Percentiles rank a stretch among this genome's conserved stretches.
These are phyloP conservation scores for Malacosoma neustria DNA, from an alignment of 2,888 invertebrate genomes.

Conservation along the genomic window DNA sequence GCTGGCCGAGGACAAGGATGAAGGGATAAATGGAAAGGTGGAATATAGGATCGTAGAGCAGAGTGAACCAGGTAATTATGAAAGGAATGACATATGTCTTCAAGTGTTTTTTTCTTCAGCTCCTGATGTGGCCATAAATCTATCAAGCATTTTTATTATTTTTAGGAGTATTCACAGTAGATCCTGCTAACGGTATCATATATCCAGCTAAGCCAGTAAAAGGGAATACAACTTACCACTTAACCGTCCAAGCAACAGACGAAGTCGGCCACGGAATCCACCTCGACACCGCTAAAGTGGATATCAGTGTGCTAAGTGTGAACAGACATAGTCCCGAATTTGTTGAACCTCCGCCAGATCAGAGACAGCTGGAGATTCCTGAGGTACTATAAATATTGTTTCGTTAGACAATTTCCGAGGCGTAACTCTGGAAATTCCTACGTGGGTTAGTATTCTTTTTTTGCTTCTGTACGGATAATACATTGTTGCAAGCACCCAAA, in stretches of 20 bases:
- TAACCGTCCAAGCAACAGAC: conserved; percentile 86
- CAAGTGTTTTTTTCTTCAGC: neutral
- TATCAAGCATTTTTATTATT: no score
- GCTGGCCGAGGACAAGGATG: conserved; percentile 86
- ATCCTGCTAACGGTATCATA: conserved; percentile 85
- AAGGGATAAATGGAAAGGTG: conserved; percentile 84
- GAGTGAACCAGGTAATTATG: conserved; percentile 48
- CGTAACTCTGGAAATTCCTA: no score
- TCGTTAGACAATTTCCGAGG: no score
- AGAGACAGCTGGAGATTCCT: conserved; percentile 85
- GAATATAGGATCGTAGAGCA: conserved; percentile 81
- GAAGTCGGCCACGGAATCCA: conserved; percentile 78
- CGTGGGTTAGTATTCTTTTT: no score
- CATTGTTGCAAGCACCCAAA: no score
- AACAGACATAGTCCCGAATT: conserved; percentile 90
- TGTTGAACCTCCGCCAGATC: conserved; percentile 82
- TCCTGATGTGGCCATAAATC: no score
- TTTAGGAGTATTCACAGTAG: conserved; percentile 83
- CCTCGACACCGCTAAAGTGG: conserved; percentile 80
- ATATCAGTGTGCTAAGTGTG: conserved; percentile 84
- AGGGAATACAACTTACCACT: conserved; percentile 70
- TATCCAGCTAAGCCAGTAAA: conserved; percentile 83
- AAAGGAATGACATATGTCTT: neutral
- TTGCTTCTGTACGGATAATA: no score
- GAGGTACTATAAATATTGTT: no score